These are phyloP conservation scores for Rhopalosiphum padi DNA, from an alignment of 1,140 invertebrate genomes.

Conservation along the genomic window DNA sequence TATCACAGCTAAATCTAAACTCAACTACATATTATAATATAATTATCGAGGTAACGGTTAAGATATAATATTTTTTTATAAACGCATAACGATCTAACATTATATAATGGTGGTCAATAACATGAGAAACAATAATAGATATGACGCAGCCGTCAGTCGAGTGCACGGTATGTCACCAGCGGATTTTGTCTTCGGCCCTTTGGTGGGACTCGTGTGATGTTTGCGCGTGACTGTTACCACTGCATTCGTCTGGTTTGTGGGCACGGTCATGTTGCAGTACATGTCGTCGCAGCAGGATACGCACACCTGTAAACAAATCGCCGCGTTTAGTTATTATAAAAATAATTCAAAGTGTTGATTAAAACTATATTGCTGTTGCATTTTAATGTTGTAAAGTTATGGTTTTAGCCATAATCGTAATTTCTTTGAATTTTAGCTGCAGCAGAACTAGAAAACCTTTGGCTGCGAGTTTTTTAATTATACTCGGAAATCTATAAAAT, in stretches of 20 bases:
- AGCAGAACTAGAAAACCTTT: neutral
- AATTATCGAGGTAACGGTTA: slow-evolving; percentile 11
- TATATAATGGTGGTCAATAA: neutral
- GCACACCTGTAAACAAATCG: slow-evolving; percentile 67
- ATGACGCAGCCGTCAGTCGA: neutral
- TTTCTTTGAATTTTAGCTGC: neutral
- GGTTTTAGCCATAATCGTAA: neutral
- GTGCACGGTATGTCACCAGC: neutral
- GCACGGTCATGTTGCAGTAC: slow-evolving; percentile 72
- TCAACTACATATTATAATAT: slow-evolving; percentile 14
- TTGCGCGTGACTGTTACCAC: slow-evolving; percentile 63
- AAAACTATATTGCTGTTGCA: neutral
- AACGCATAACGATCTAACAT: slow-evolving; percentile 15
- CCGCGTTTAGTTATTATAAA: neutral
- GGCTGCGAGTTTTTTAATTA: neutral
- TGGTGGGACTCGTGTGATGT: slow-evolving; percentile 28
- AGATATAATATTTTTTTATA: slow-evolving; percentile 27
- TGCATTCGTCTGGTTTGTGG: slow-evolving; percentile 69
- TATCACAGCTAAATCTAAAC: neutral
- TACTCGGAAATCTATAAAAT: neutral
- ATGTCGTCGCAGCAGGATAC: slow-evolving; percentile 73
- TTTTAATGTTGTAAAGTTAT: neutral
- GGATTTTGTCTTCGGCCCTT: slow-evolving; percentile 30
- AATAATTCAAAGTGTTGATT: neutral
- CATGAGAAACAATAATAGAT: neutral